Conservation (phyloP, 2,888 invertebrate genomes). For the Megamerina dolium region DNA sequence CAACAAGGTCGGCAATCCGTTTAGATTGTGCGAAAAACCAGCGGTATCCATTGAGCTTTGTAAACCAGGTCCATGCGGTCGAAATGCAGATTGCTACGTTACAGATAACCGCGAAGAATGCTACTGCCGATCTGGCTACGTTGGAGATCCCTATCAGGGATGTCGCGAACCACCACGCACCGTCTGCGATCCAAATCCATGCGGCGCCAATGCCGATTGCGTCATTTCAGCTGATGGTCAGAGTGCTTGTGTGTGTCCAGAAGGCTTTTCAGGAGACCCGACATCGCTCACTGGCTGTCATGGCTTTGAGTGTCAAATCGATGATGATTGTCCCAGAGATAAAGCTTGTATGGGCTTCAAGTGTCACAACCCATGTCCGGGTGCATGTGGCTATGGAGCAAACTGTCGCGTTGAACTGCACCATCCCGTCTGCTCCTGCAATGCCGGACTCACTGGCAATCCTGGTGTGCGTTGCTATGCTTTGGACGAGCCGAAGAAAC, state of each 20-base stretch:
- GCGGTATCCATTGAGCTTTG: slow-evolving; percentile 61
- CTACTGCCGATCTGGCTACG: slow-evolving; percentile 69
- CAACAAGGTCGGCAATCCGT: slow-evolving; percentile 76
- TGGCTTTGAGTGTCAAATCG: slow-evolving; percentile 73
- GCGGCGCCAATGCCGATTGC: slow-evolving; percentile 73
- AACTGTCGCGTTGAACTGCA: slow-evolving; percentile 70
- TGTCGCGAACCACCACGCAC: slow-evolving; percentile 63
- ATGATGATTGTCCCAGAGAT: slow-evolving; percentile 67
- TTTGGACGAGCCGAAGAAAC: slow-evolving; percentile 51
- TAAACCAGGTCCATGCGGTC: slow-evolving; percentile 76
- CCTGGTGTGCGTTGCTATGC: slow-evolving; percentile 68
- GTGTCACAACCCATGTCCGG: slow-evolving; percentile 77
- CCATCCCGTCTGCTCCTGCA: slow-evolving; percentile 73
- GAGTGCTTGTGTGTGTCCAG: slow-evolving; percentile 66
- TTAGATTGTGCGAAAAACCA: slow-evolving; percentile 63
- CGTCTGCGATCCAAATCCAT: slow-evolving; percentile 74
- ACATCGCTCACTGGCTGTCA: slow-evolving; percentile 65
- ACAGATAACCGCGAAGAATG: slow-evolving; percentile 77
- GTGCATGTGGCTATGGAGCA: slow-evolving; percentile 71
- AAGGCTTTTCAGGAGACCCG: slow-evolving; percentile 72
- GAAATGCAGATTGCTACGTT: slow-evolving; percentile 78
- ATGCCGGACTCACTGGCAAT: slow-evolving; percentile 67
- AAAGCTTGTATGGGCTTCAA: slow-evolving; percentile 74
- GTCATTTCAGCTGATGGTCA: slow-evolving; percentile 62
- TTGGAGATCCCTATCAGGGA: slow-evolving; percentile 74